Percentiles rank a stretch among this genome's conserved stretches.
phyloP scores from a whole-genome alignment of 1,140 invertebrate genomes.

The Drosophila navojoa region DNA sequence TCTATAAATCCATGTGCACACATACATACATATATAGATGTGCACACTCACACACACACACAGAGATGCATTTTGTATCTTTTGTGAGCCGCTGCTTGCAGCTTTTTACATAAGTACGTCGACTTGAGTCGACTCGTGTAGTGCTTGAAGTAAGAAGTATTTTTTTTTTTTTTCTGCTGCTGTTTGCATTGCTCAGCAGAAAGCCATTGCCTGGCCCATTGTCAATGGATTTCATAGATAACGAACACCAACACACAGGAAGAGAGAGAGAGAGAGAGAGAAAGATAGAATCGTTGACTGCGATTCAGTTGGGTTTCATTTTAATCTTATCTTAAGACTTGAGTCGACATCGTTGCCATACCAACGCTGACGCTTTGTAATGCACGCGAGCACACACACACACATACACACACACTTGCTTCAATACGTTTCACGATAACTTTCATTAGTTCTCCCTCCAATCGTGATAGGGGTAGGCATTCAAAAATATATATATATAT shows the following conservation, averaged over 20 bases:
- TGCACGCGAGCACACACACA: conserved; percentile 27
- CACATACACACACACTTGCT: background rate
- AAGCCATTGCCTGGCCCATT: conserved; percentile 57
- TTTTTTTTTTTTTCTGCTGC: conserved; percentile 12
- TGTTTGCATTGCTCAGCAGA: conserved; percentile 73
- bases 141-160: conserved; percentile 20
- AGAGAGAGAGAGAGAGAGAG: background rate
- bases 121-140: conserved; percentile 23
- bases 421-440: background rate
- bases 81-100: conserved; percentile 47
- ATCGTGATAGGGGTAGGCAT: too few species aligned
- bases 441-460: background rate
- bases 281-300: conserved; percentile 19
- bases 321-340: conserved; percentile 82
- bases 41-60: background rate
- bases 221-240: conserved; percentile 74
- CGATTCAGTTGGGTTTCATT: conserved; percentile 58
- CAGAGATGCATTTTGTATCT: conserved; percentile 52
- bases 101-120: conserved; percentile 22
- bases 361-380: conserved; percentile 49
- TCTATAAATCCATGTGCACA: background rate
- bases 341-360: conserved; percentile 63
- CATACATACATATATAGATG: background rate
- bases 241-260: conserved; percentile 40
- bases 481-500: too few species aligned